A percentile compares a stretch with the other conserved stretches of the same genome.
Conservation (phyloP, 2,797 vertebrate species). For the Ptychadena robeensis region DNA sequence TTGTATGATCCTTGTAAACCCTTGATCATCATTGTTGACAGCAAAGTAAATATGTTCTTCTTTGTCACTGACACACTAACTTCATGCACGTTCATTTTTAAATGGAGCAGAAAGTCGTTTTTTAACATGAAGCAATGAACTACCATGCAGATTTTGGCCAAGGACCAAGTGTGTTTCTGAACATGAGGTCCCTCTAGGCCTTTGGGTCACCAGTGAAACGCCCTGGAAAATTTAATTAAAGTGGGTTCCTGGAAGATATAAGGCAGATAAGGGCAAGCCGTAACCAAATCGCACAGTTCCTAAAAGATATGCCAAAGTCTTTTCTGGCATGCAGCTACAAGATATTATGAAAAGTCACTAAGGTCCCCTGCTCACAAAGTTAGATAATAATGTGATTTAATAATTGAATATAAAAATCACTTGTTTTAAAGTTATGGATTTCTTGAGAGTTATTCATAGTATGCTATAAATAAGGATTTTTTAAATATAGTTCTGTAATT, state of each 20-base stretch:
- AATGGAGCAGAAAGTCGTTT: slow-evolving; percentile 71
- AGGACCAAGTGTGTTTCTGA: slow-evolving; percentile 63
- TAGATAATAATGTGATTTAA: neutral
- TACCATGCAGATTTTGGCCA: slow-evolving; percentile 52
- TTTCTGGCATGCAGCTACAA: neutral
- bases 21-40: neutral
- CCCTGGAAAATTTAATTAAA: slow-evolving; percentile 68
- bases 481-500: too few relatives aligned
- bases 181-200: slow-evolving; percentile 56
- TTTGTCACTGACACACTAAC: slow-evolving; percentile 45
- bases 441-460: neutral
- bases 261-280: slow-evolving; percentile 35
- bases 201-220: slow-evolving; percentile 67
- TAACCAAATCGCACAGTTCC: slow-evolving; percentile 51
- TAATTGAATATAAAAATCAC: neutral
- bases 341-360: neutral
- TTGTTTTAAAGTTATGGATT: neutral
- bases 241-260: slow-evolving; percentile 67
- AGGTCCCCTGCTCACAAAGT: neutral
- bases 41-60: neutral
- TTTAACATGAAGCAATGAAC: slow-evolving; percentile 69
- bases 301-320: slow-evolving; percentile 23
- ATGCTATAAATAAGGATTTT: too few relatives aligned
- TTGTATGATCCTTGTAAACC: neutral
- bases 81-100: slow-evolving; percentile 65